Percentiles rank a stretch among this genome's conserved stretches.
phyloP scores from a whole-genome alignment of 2,113 vertebrate genomes.

The Semicossyphus pulcher region DNA sequence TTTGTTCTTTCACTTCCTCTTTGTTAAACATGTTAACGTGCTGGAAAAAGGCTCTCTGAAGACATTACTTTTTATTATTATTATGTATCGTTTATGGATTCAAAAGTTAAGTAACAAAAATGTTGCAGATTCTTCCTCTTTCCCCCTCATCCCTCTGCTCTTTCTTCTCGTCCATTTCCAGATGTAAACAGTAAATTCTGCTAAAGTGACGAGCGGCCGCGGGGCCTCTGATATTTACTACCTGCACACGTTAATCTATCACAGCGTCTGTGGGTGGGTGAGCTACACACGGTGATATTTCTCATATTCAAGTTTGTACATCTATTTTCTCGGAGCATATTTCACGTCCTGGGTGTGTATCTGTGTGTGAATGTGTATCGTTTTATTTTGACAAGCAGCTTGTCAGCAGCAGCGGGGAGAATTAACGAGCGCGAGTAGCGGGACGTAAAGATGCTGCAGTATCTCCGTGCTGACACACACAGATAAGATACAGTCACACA shows the following conservation, averaged over 20 bases:
- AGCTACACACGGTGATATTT: neutral
- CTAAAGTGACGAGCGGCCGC: constrained; percentile 25
- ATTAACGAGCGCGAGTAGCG: constrained; percentile 24
- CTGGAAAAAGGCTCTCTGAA: neutral
- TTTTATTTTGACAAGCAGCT: constrained; percentile 1
- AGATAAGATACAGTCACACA: constrained; percentile 8
- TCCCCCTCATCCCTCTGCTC: neutral
- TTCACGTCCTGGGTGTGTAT: neutral
- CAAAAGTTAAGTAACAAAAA: neutral
- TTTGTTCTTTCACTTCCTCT: too few relatives aligned
- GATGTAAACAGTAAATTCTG: constrained; percentile 44
- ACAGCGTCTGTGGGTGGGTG: constrained; percentile 19
- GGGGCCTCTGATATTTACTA: constrained; percentile 44
- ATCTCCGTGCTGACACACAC: constrained; percentile 35
- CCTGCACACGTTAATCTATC: constrained; percentile 40
- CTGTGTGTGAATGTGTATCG: neutral
- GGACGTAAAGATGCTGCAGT: constrained; percentile 34
- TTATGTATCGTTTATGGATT: neutral
- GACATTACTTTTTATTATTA: too few relatives aligned
- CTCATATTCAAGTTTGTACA: neutral
- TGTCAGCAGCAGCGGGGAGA: neutral
- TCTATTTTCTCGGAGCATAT: neutral
- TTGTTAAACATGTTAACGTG: neutral
- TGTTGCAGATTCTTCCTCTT: neutral
- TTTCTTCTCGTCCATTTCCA: constrained; percentile 31